A percentile compares a stretch with the other conserved stretches of the same genome.
phyloP scores from a whole-genome alignment of 2,113 vertebrate genomes.

The Halcyon malimbica region DNA sequence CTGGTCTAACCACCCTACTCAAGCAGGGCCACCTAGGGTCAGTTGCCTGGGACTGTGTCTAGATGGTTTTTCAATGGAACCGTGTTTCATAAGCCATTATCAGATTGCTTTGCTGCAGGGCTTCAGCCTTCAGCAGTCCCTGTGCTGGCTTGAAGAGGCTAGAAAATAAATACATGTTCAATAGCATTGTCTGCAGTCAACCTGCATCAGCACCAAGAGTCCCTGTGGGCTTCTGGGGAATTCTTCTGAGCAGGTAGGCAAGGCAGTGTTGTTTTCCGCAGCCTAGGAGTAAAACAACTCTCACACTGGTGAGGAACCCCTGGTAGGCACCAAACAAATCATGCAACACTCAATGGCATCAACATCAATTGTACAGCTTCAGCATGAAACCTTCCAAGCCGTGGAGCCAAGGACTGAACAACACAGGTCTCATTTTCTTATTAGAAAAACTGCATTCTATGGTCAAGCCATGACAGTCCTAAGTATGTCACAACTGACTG shows the following conservation, averaged over 20 bases:
- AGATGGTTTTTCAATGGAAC: neutral
- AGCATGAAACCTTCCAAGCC: rapidly evolving
- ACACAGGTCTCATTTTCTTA: neutral
- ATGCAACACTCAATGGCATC: neutral
- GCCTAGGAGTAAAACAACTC: neutral
- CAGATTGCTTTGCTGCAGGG: neutral
- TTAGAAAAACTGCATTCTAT: neutral
- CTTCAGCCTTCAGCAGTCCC: neutral
- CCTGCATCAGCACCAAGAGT: neutral
- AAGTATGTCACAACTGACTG: neutral
- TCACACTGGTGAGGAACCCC: neutral
- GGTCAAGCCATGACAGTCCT: neutral
- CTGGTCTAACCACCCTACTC: neutral
- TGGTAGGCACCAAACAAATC: neutral
- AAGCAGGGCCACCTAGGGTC: neutral
- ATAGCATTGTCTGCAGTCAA: neutral
- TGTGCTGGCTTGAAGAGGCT: neutral
- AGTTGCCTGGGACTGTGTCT: neutral
- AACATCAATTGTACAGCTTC: rapidly evolving
- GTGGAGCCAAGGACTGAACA: neutral
- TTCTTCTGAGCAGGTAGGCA: neutral
- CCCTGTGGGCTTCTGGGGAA: neutral
- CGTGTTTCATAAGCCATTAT: neutral
- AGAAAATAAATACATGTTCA: neutral
- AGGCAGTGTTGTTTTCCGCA: neutral